These are phyloP conservation scores for Halocaridina rubra DNA, from an alignment of 2,888 invertebrate species.

Conservation along the genomic window DNA sequence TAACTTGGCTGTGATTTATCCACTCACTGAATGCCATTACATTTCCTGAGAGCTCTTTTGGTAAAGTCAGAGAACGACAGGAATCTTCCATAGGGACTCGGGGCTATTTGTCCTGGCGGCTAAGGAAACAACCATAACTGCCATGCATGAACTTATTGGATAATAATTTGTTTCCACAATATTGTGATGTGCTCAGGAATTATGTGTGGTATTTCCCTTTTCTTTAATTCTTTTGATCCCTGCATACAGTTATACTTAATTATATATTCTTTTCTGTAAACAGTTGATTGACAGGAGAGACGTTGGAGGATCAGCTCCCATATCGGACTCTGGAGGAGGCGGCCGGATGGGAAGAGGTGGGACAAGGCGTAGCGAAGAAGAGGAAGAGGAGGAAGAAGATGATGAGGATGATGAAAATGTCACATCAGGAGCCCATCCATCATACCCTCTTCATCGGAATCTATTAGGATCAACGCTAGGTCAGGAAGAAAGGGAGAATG, in stretches of 20 bases:
- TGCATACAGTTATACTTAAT: neutral
- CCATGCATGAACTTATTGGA: too few species aligned
- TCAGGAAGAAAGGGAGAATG: constrained; percentile 18
- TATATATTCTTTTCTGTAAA: neutral
- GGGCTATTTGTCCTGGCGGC: too few species aligned
- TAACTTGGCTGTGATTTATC: too few species aligned
- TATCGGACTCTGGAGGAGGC: constrained; percentile 35
- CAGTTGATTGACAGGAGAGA: constrained; percentile 30
- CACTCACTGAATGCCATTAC: too few species aligned
- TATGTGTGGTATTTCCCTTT: too few species aligned
- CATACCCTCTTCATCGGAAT: constrained; percentile 40
- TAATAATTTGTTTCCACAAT: too few species aligned
- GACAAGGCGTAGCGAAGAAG: constrained; percentile 32
- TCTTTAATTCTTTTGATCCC: too few species aligned
- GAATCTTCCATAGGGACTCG: too few species aligned
- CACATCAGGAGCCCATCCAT: constrained; percentile 13
- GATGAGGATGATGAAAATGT: constrained; percentile 31
- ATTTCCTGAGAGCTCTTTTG: too few species aligned
- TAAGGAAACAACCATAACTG: too few species aligned
- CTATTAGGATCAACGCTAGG: constrained; percentile 16
- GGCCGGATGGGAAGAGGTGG: neutral
- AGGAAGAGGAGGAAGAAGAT: constrained; percentile 46
- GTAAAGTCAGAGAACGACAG: too few species aligned
- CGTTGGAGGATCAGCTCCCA: constrained; percentile 23
- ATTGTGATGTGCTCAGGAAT: too few species aligned